Percentiles rank a stretch among this genome's conserved stretches.
These are phyloP conservation scores for Thelaira solivaga DNA, from an alignment of 2,888 invertebrate species.

Conservation along the genomic window DNA sequence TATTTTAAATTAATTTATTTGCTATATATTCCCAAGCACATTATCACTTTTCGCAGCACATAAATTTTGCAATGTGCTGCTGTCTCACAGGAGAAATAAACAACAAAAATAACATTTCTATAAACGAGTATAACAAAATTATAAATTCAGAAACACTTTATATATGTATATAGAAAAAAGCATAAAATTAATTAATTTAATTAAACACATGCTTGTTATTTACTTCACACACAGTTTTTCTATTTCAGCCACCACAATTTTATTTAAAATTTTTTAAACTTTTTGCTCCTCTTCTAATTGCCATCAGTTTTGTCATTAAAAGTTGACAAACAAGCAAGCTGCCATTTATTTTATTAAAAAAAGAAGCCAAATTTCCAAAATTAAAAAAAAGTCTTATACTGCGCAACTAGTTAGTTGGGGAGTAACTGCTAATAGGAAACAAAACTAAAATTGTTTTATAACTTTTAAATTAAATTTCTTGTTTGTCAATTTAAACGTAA, in stretches of 20 bases:
- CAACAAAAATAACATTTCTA: too few species aligned
- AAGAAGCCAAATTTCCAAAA: constrained; percentile 29
- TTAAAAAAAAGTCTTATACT: neutral
- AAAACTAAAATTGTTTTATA: constrained; percentile 32
- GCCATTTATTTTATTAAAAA: constrained; percentile 28
- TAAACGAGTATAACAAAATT: too few species aligned
- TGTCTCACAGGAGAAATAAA: too few species aligned
- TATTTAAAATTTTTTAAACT: neutral
- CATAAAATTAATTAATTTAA: neutral
- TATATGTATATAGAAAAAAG: neutral
- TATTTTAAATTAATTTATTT: too few species aligned
- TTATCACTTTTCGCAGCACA: too few species aligned
- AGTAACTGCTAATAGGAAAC: neutral
- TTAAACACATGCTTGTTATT: neutral
- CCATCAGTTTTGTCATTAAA: constrained; percentile 1
- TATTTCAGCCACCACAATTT: neutral
- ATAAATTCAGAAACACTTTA: too few species aligned
- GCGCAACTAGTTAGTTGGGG: too few species aligned
- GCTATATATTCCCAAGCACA: too few species aligned
- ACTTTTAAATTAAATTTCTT: constrained; percentile 56
- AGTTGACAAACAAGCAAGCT: constrained; percentile 9
- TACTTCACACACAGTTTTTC: neutral
- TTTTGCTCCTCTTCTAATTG: neutral
- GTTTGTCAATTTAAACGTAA: constrained; percentile 19
- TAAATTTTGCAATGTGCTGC: too few species aligned